Evolutionary conservation across 2,797 vertebrate species (phyloP).

Genomic region (Pipistrellus kuhlii): DNA sequence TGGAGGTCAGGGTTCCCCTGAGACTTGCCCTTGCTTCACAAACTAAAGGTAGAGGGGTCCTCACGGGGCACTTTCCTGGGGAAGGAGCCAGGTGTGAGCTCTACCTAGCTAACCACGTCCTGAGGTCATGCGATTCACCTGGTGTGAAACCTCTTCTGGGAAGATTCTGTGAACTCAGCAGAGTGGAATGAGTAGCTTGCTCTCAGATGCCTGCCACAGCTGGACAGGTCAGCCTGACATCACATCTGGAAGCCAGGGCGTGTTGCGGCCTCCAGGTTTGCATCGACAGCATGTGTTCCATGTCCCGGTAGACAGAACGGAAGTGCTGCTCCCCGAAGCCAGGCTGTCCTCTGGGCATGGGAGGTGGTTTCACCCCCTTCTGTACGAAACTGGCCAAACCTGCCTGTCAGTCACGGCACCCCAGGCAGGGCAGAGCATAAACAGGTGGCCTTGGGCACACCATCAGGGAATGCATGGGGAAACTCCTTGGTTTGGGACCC

Average conservation of each 20-base stretch:
- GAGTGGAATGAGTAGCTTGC: neutral
- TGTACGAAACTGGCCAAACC: neutral
- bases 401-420: neutral
- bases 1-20: neutral
- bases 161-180: conserved; percentile 38
- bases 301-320: neutral
- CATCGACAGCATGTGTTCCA: neutral
- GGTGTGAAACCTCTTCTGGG: conserved; percentile 36
- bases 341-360: neutral
- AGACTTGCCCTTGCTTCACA: neutral
- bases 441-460: neutral
- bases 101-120: neutral
- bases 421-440: neutral
- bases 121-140: neutral
- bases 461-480: neutral
- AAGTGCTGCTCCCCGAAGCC: neutral
- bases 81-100: neutral
- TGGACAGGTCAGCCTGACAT: conserved; percentile 64
- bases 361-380: neutral
- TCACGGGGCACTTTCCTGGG: neutral
- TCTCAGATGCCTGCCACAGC: neutral
- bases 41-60: neutral
- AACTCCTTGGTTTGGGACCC: neutral
- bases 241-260: conserved; percentile 37
- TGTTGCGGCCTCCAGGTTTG: neutral